These are phyloP conservation scores for Ranitomeya variabilis DNA, from an alignment of 2,113 vertebrate species.

Conservation along the genomic window DNA sequence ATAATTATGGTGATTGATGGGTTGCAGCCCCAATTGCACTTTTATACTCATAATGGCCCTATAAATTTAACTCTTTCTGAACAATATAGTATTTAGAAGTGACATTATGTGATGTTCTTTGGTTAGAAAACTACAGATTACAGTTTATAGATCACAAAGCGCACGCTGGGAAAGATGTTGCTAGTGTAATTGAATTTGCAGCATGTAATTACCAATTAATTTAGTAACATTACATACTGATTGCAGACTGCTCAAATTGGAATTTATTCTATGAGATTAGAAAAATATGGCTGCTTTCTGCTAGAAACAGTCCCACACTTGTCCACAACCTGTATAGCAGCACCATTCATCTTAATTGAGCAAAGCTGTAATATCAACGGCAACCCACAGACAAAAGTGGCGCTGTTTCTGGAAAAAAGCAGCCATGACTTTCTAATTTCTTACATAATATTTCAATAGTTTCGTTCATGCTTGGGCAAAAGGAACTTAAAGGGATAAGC, in stretches of 20 bases:
- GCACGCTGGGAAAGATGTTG: not conserved
- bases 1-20: too few relatives aligned
- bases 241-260: not conserved
- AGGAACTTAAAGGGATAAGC: too few relatives aligned
- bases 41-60: not conserved
- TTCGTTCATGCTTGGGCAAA: too few relatives aligned
- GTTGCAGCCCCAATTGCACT: too few relatives aligned
- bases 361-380: not conserved
- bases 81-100: not conserved
- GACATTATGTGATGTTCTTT: not conserved
- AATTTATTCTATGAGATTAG: not conserved
- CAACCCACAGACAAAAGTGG: not conserved
- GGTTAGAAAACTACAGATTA: not conserved
- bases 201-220: conserved; percentile 16
- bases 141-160: not conserved
- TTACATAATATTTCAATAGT: not conserved
- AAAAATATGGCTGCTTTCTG: not conserved
- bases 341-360: not conserved
- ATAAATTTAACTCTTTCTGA: not conserved
- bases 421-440: not conserved
- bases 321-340: not conserved
- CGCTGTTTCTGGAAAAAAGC: not conserved
- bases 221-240: not conserved
- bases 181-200: not conserved
- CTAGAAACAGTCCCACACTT: not conserved